phyloP scores from a whole-genome alignment of 2,113 vertebrate species.

The Telmatochromis sp. region DNA sequence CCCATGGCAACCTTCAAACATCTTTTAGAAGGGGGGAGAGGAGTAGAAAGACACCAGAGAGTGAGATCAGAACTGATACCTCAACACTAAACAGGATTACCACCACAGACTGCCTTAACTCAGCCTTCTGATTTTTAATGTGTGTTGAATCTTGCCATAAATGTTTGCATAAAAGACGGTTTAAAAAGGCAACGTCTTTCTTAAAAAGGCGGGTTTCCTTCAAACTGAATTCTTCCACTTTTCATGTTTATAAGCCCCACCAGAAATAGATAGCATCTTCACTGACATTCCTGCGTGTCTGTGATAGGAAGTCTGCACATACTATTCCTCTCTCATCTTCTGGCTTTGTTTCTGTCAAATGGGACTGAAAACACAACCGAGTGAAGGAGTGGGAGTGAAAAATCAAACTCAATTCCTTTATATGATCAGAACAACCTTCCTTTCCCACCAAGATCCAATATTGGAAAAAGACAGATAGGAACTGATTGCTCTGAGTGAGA shows the following conservation, averaged over 20 bases:
- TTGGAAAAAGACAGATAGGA: neutral
- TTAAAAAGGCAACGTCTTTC: neutral
- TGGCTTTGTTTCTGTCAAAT: constrained; percentile 31
- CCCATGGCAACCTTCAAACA: constrained; percentile 40
- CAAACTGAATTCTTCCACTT: neutral
- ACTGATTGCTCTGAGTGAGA: neutral
- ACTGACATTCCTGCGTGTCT: constrained; percentile 40
- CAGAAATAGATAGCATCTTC: constrained; percentile 45
- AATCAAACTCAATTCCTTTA: neutral
- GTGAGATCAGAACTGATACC: neutral
- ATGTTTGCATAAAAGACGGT: neutral
- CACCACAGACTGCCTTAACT: neutral
- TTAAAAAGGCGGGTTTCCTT: neutral
- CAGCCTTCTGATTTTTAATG: neutral
- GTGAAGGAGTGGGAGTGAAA: neutral
- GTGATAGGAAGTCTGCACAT: constrained; percentile 7
- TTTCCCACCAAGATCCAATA: constrained; percentile 1
- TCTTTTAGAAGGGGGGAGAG: neutral
- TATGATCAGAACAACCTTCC: constrained; percentile 18
- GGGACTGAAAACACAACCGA: neutral
- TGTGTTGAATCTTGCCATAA: neutral
- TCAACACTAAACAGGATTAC: neutral
- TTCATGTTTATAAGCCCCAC: constrained; percentile 11
- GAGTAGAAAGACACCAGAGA: neutral
- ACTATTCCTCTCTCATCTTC: constrained; percentile 15